Conservation (phyloP, 1,140 invertebrate genomes). For the Temnothorax curvispinosus region DNA sequence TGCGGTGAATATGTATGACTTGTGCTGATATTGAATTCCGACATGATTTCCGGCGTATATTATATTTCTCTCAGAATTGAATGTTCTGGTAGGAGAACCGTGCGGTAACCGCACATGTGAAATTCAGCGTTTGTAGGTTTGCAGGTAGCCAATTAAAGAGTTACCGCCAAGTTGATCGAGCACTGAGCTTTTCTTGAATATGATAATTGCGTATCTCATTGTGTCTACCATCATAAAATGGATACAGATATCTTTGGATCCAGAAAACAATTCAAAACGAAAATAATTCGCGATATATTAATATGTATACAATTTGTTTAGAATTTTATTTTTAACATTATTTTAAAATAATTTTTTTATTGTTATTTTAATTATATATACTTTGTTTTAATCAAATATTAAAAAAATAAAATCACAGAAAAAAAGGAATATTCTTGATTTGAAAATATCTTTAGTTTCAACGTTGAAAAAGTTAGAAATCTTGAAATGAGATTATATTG, state of each 20-base stretch:
- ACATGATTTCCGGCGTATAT: neutral
- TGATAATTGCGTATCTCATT: neutral
- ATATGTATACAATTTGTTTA: neutral
- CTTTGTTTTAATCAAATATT: neutral
- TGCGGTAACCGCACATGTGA: neutral
- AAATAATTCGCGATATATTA: neutral
- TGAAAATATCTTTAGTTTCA: too few species aligned
- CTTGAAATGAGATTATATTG: too few species aligned
- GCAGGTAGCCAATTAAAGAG: neutral
- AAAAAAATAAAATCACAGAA: neutral
- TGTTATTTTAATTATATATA: neutral
- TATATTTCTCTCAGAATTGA: neutral
- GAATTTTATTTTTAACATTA: neutral
- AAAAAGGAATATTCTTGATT: too few species aligned
- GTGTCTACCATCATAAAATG: too few species aligned
- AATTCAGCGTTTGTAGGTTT: neutral
- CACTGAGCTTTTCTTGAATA: neutral
- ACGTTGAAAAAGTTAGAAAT: too few species aligned
- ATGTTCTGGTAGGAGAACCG: neutral
- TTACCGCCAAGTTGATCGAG: neutral
- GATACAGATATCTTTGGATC: neutral
- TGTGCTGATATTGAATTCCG: neutral
- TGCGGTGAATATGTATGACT: conserved; percentile 16
- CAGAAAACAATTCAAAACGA: neutral
- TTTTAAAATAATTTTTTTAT: neutral